Evolutionary conservation across 2,888 invertebrate genomes (phyloP), one percentile per base, ranked within the genome.

Genomic region (Amorpha juglandis): DNA sequence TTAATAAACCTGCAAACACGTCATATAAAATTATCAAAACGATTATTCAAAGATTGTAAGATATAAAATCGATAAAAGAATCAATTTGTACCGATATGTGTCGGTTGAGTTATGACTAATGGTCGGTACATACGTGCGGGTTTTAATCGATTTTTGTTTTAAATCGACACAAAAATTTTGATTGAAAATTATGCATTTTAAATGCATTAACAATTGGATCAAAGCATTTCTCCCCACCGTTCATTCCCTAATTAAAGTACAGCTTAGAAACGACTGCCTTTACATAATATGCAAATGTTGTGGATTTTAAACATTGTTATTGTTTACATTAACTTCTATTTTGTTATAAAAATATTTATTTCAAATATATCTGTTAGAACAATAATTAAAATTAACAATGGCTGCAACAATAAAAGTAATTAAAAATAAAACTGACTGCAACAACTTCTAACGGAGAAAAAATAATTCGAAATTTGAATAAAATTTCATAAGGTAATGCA

Each of bases 11-110:
- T 68, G 76, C 78, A 80, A 79, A 80, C 74, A 75, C 75, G 77
- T 81, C 78, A 74, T 73, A 78, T 81, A 79, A 80, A 82, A 83
- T 82, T 79, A 80, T 71, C 68, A 69, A 70, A 77, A 76, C 78
- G 75, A 80, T 80, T 77, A 74, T 74, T 78, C 74, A 71, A 52
- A 69, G 67, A 77, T 71, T 71, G 67, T 69, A 52, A 67, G 67
- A 58, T 58, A 58, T 58, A 45, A 64, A 52, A 68, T 66, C 65
- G 68, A 67, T 66, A 67, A 67, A 68, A 67, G 27, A 47, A 67
- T 70, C 67, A 69, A 69, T 67, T 69, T 67, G 55, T 66, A 68
- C 65, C 53, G 62, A 71, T 66, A 67, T 70, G 42, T 65, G 68
- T 48, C 64, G 52, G 63, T 67, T 71, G 74, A 55, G 35, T 35